Evolutionary conservation across 2,113 vertebrate species (phyloP).

Genomic region (Tyto alba): DNA sequence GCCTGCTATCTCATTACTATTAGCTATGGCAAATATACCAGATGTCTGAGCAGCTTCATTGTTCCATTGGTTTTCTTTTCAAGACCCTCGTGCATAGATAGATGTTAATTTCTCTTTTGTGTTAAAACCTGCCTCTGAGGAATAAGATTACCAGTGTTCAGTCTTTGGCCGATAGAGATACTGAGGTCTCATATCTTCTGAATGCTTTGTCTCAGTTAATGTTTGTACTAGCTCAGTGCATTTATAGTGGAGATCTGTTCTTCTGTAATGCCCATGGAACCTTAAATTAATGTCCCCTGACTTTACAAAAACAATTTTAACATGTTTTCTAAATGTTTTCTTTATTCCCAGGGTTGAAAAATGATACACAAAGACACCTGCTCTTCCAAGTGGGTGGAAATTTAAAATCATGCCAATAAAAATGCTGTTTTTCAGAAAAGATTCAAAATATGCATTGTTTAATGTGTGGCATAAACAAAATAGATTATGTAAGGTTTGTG

Average conservation of each 20-base stretch:
- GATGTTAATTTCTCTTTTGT: conserved; percentile 48
- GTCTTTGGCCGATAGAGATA: not conserved
- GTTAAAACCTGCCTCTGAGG: not conserved
- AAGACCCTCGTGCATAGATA: not conserved
- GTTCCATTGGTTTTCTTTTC: conserved; percentile 38
- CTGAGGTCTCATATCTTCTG: not conserved
- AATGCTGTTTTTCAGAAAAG: not conserved
- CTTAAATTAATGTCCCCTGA: not conserved
- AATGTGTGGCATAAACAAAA: not conserved
- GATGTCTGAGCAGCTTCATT: conserved; percentile 38
- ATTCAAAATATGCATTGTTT: conserved; percentile 34
- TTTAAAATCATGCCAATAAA: not conserved
- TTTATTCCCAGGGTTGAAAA: not conserved
- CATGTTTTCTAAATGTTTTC: not conserved
- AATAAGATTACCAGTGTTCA: conserved; percentile 21
- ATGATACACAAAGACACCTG: conserved; percentile 14
- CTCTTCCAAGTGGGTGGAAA: conserved; percentile 30
- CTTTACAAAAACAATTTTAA: not conserved
- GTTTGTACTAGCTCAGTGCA: not conserved
- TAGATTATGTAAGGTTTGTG: not conserved
- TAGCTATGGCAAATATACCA: conserved; percentile 23
- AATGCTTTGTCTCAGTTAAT: not conserved
- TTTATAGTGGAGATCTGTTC: not conserved
- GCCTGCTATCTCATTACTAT: not conserved
- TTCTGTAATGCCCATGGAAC: not conserved